Conservation (phyloP, 2,797 vertebrate genomes). For the Sebastes wilsoni region DNA sequence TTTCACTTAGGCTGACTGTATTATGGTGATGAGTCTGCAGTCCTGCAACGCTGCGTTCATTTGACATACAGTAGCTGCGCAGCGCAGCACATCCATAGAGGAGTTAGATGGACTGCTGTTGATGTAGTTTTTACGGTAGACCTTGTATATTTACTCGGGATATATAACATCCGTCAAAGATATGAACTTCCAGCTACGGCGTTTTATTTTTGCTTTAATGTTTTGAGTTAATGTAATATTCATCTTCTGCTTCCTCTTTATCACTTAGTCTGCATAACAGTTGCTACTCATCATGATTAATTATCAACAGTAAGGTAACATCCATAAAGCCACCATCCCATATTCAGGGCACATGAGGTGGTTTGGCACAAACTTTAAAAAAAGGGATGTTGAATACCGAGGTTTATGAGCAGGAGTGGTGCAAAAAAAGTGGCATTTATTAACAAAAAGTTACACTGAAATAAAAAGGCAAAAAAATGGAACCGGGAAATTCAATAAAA, state of each 20-base stretch:
- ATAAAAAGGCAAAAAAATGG: background rate
- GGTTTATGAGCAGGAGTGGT: background rate
- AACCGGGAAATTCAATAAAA: background rate
- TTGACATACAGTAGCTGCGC: conserved; percentile 33
- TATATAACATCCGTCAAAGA: conserved; percentile 37
- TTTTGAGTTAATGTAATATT: conserved; percentile 42
- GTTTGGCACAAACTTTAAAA: background rate
- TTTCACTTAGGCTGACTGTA: conserved; percentile 53
- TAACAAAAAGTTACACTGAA: background rate
- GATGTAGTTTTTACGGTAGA: conserved; percentile 10
- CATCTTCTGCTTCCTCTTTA: conserved; percentile 15
- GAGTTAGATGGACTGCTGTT: conserved; percentile 49
- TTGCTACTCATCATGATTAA: conserved; percentile 30
- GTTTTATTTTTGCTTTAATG: conserved; percentile 20
- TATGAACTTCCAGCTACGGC: conserved; percentile 9
- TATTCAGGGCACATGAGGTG: background rate
- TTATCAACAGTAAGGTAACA: conserved; percentile 2
- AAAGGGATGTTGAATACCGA: background rate
- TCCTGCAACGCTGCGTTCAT: conserved; percentile 35
- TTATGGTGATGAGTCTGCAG: conserved; percentile 62
- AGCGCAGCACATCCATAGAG: background rate
- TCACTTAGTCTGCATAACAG: conserved; percentile 48
- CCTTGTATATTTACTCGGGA: conserved; percentile 32
- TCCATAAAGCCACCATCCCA: background rate
- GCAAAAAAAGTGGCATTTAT: background rate